These are phyloP conservation scores for Isaurus tuberculatus DNA, from an alignment of 92 coral and sea anemone genomes.

Conservation along the genomic window DNA sequence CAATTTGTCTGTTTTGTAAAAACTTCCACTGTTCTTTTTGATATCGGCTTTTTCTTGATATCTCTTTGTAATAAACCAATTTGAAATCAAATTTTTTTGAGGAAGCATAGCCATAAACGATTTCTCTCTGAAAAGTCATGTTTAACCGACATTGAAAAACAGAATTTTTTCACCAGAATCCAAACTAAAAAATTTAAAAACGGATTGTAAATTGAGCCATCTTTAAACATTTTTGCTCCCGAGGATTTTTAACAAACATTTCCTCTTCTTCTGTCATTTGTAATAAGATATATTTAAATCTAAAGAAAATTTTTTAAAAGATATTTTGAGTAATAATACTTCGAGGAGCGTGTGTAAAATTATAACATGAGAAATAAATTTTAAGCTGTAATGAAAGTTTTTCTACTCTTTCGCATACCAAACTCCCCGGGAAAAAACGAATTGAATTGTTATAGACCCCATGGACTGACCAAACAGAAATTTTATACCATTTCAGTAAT, in stretches of 20 bases:
- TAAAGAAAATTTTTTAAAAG: background rate
- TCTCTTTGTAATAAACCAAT: background rate
- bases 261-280: background rate
- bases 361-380: no score
- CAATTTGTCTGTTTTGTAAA: conserved; percentile 6
- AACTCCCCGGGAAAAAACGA: conserved; percentile 34
- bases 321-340: background rate
- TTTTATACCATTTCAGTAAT: conserved; percentile 27
- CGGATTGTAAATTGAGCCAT: background rate
- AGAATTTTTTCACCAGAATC: background rate
- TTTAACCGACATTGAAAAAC: background rate
- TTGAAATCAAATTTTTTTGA: background rate
- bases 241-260: background rate
- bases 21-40: background rate
- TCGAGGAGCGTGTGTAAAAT: no score
- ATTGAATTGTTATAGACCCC: conserved; percentile 33
- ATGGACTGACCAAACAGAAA: conserved; percentile 51
- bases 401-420: conserved; percentile 2
- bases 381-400: background rate
- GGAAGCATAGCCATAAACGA: background rate
- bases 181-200: background rate
- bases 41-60: conserved; percentile 2
- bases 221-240: background rate
- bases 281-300: background rate
- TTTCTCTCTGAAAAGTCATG: background rate